These are phyloP conservation scores for Lycaon pictus DNA, from an alignment of 2,113 vertebrate genomes.

Conservation along the genomic window DNA sequence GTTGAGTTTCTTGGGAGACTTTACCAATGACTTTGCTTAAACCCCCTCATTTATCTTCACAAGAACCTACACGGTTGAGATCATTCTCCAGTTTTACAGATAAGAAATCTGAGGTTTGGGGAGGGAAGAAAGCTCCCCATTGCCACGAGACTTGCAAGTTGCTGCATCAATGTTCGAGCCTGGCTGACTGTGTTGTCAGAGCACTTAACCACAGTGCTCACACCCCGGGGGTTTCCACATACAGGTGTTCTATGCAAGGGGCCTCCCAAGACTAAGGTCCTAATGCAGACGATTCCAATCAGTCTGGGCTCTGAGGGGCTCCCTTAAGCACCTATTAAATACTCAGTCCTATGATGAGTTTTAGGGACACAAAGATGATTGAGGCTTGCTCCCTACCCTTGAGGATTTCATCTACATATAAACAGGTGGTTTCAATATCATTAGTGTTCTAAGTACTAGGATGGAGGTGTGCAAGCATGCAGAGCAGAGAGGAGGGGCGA, in stretches of 20 bases:
- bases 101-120: neutral
- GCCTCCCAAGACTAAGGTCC: neutral
- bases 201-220: no score
- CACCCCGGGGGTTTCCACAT: accelerated
- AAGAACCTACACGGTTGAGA: neutral
- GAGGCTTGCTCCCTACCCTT: neutral
- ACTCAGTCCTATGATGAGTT: neutral
- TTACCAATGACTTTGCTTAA: neutral
- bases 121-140: neutral
- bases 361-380: neutral
- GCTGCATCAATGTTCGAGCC: accelerated
- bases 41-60: neutral
- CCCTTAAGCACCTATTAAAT: neutral
- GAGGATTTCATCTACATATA: neutral
- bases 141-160: neutral
- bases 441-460: neutral
- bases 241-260: neutral
- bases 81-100: neutral
- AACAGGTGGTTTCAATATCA: neutral
- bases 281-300: no score
- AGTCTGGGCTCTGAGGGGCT: neutral
- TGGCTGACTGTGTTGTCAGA: neutral
- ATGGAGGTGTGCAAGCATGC: accelerated
- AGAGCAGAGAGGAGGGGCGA: neutral
- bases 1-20: neutral